Conservation (phyloP, 1,140 invertebrate species). For the Argopecten irradians region DNA sequence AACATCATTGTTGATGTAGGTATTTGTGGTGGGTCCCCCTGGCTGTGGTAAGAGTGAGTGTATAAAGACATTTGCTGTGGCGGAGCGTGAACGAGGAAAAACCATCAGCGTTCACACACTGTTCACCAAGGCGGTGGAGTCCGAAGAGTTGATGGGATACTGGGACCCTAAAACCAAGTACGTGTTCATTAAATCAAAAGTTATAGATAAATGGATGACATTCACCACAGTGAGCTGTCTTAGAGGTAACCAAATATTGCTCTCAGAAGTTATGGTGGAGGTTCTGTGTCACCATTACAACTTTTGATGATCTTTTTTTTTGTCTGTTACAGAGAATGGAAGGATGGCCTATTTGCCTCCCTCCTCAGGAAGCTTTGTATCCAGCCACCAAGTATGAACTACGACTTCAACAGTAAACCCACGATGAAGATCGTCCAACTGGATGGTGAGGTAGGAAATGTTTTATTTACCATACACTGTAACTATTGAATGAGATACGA, state of each 20-base stretch:
- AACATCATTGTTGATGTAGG: constrained; percentile 57
- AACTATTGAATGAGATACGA: too few species aligned
- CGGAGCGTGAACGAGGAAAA: constrained; percentile 72
- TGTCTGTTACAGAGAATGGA: constrained; percentile 70
- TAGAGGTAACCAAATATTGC: too few species aligned
- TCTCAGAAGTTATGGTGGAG: too few species aligned
- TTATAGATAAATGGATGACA: too few species aligned
- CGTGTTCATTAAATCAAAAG: constrained; percentile 23
- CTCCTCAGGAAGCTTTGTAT: constrained; percentile 73
- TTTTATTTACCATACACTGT: neutral
- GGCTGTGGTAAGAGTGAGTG: constrained; percentile 76
- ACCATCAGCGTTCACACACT: constrained; percentile 73
- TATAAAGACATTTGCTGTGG: constrained; percentile 75
- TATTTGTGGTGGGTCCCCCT: constrained; percentile 73
- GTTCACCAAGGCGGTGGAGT: constrained; percentile 74
- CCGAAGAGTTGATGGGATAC: constrained; percentile 73
- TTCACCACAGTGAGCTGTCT: too few species aligned
- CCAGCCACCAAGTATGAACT: constrained; percentile 56
- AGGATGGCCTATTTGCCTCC: constrained; percentile 72
- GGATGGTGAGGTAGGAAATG: constrained; percentile 70
- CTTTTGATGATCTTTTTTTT: constrained; percentile 31
- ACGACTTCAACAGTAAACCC: constrained; percentile 57
- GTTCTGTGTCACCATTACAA: too few species aligned
- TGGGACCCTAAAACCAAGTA: constrained; percentile 69
- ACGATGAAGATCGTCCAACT: constrained; percentile 73